A percentile compares a stretch with the other conserved stretches of the same genome.
These are phyloP conservation scores for Chaetodon trifasciatus DNA, from an alignment of 2,797 vertebrate genomes.

Conservation along the genomic window DNA sequence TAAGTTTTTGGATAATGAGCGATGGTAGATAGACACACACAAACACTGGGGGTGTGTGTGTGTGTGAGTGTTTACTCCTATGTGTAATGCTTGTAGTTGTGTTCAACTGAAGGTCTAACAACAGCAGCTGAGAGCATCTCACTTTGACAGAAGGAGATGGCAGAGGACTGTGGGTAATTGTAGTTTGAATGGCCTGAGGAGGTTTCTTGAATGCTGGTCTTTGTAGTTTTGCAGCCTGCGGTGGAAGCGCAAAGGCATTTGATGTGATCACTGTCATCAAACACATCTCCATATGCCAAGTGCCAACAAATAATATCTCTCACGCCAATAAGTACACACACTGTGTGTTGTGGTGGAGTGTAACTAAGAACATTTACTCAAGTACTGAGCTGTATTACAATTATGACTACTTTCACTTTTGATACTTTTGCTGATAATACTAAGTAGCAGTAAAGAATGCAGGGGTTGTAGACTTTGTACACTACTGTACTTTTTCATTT, in stretches of 20 bases:
- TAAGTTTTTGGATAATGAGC: constrained; percentile 76
- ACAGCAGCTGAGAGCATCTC: constrained; percentile 44
- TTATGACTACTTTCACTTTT: too few species aligned
- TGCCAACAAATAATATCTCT: constrained; percentile 15
- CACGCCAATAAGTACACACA: background rate
- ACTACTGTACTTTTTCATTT: background rate
- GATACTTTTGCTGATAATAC: too few species aligned
- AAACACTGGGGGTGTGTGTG: constrained; percentile 26
- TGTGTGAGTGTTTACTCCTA: constrained; percentile 35
- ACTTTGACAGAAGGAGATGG: constrained; percentile 59
- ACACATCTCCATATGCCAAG: constrained; percentile 23
- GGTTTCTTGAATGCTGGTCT: constrained; percentile 59
- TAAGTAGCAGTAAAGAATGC: too few species aligned
- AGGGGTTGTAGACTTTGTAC: background rate
- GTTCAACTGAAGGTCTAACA: constrained; percentile 59
- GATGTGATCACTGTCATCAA: constrained; percentile 62
- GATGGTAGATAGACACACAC: constrained; percentile 59
- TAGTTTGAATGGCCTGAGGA: constrained; percentile 72
- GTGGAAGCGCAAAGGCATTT: constrained; percentile 63
- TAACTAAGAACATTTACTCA: background rate
- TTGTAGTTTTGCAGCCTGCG: constrained; percentile 67
- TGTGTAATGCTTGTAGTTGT: constrained; percentile 35
- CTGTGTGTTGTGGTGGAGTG: background rate
- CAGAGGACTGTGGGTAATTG: constrained; percentile 62
- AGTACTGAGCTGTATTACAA: too few species aligned